Evolutionary conservation across 2,797 vertebrate species (phyloP).

Genomic region (Amblyraja radiata): DNA sequence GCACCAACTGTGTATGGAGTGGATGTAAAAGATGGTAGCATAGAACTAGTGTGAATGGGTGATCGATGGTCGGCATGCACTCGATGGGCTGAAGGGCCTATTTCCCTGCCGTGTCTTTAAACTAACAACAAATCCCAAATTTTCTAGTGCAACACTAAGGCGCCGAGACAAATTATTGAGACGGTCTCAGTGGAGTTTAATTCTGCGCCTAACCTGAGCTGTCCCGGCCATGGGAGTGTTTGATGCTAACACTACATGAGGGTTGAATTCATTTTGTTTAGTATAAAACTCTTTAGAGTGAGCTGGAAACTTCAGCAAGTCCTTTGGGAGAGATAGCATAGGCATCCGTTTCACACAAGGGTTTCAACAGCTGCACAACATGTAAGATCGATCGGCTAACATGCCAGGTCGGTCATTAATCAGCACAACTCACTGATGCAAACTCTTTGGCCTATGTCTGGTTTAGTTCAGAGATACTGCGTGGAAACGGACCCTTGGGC

Average conservation of each 20-base stretch:
- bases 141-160: no score
- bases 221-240: background rate
- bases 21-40: no score
- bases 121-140: no score
- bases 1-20: no score
- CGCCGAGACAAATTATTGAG: no score
- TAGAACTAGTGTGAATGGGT: no score
- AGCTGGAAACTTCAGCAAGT: background rate
- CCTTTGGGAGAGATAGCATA: background rate
- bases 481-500: no score
- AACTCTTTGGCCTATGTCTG: background rate
- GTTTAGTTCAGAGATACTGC: background rate
- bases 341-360: conserved; percentile 3
- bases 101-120: no score
- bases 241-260: background rate
- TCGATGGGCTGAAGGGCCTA: no score
- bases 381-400: background rate
- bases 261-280: background rate
- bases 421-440: background rate
- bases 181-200: background rate
- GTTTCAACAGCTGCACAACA: background rate
- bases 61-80: no score
- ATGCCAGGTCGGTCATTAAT: background rate
- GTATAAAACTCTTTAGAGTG: background rate
- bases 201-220: background rate